Evolutionary conservation across 2,888 invertebrate species (phyloP).

Genomic region (Conistra vaccinii): DNA sequence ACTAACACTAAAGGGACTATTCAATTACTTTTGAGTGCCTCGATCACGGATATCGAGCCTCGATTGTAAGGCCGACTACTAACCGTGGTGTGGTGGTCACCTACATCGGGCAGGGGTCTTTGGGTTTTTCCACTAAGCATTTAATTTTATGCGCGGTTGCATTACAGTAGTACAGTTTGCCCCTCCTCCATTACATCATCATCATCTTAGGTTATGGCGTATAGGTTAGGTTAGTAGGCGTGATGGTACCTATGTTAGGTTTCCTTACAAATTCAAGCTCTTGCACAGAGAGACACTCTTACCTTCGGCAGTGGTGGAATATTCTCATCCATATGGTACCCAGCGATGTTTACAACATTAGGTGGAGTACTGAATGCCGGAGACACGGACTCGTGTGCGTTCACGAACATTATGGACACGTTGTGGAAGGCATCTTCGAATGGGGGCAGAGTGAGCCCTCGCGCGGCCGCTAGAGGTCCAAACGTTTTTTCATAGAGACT

Average conservation of each 20-base stretch:
- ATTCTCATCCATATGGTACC: conserved; percentile 78
- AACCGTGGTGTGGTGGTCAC: background rate
- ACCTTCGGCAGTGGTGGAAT: conserved; percentile 79
- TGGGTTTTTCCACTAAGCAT: background rate
- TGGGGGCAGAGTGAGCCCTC: conserved; percentile 72
- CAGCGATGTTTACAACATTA: conserved; percentile 78
- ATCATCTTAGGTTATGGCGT: too few relatives aligned
- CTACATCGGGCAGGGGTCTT: background rate
- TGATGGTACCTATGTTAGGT: background rate
- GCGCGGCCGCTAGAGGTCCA: conserved; percentile 69
- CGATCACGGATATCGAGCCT: too few relatives aligned
- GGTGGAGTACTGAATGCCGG: conserved; percentile 73
- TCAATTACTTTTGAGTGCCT: too few relatives aligned
- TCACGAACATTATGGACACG: conserved; percentile 76
- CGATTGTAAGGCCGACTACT: background rate
- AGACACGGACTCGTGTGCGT: conserved; percentile 76
- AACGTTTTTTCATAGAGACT: conserved; percentile 69
- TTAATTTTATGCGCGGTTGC: background rate
- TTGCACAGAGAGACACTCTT: conserved; percentile 1
- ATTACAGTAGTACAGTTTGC: background rate
- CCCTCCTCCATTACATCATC: too few relatives aligned
- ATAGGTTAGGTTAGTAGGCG: too few relatives aligned
- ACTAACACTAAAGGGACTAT: background rate
- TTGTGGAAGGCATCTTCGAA: conserved; percentile 70
- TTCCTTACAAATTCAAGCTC: background rate